Evolutionary conservation across 2,888 invertebrate genomes (phyloP).

Genomic region (Linhomoeus sp.): DNA sequence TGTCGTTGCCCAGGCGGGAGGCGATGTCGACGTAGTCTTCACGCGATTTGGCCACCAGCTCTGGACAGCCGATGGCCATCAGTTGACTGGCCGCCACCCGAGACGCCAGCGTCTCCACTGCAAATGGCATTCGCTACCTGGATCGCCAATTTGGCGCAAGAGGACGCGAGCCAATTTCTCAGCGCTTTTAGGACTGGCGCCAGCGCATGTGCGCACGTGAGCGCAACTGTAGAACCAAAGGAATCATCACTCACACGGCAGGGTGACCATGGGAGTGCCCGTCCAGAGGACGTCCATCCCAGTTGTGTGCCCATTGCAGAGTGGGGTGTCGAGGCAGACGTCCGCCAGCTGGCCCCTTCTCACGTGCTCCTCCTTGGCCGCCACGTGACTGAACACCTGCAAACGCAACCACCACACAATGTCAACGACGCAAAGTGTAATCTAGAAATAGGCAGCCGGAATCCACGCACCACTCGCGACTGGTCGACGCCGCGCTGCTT

Average conservation of each 20-base stretch:
- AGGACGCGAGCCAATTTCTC: too few relatives aligned
- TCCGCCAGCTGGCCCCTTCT: conserved; percentile 90
- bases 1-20: conserved; percentile 66
- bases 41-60: conserved; percentile 64
- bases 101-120: conserved; percentile 44
- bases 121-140: too few relatives aligned
- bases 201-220: too few relatives aligned
- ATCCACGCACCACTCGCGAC: conserved; percentile 47
- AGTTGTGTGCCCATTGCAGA: conserved; percentile 97
- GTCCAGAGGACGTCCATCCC: conserved; percentile 99
- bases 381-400: conserved; percentile 65
- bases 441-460: too few relatives aligned
- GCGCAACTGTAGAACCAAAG: too few relatives aligned
- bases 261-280: conserved; percentile 87
- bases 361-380: conserved; percentile 89
- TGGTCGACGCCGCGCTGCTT: conserved; percentile 54
- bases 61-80: conserved; percentile 69
- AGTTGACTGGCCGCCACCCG: conserved; percentile 94
- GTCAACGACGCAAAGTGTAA: too few relatives aligned
- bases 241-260: conserved; percentile 66
- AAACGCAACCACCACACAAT: too few relatives aligned
- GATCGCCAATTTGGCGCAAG: too few relatives aligned
- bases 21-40: conserved; percentile 86
- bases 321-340: conserved; percentile 85
- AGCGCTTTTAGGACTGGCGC: too few relatives aligned